Evolutionary conservation across 2,888 invertebrate genomes (phyloP).

Genomic region (Luperina testacea): DNA sequence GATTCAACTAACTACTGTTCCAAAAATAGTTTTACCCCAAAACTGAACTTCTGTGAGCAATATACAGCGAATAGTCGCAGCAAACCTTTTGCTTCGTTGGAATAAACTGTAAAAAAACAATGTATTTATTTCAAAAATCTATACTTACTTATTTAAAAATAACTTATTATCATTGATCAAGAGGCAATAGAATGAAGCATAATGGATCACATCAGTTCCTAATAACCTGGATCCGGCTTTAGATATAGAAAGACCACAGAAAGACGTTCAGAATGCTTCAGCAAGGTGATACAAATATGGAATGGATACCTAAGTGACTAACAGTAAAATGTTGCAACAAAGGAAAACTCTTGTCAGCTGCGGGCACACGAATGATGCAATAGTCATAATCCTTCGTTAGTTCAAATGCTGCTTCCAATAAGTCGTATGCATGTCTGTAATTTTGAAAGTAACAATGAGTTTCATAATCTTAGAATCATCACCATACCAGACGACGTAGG

Average conservation of each 20-base stretch:
- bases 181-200: neutral
- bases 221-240: too few species aligned
- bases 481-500: neutral
- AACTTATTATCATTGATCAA: neutral
- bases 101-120: slow-evolving; percentile 74
- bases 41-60: slow-evolving; percentile 82
- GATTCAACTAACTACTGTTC: neutral
- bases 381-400: slow-evolving; percentile 92
- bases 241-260: too few species aligned
- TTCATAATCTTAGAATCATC: neutral
- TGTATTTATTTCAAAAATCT: neutral
- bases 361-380: slow-evolving; percentile 90
- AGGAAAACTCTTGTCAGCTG: slow-evolving; percentile 81
- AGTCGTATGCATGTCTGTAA: slow-evolving; percentile 85
- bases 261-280: too few species aligned
- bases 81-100: slow-evolving; percentile 75
- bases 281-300: neutral
- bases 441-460: neutral
- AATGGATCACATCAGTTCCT: too few species aligned
- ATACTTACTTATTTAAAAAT: too few species aligned
- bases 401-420: slow-evolving; percentile 92
- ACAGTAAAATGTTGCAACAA: slow-evolving; percentile 89
- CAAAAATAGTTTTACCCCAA: slow-evolving; percentile 71
- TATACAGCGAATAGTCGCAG: slow-evolving; percentile 76
- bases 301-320: neutral